Evolutionary conservation across 2,888 invertebrate species (phyloP), one percentile per base, ranked within the genome.

Genomic region (Smittia aterrima): DNA sequence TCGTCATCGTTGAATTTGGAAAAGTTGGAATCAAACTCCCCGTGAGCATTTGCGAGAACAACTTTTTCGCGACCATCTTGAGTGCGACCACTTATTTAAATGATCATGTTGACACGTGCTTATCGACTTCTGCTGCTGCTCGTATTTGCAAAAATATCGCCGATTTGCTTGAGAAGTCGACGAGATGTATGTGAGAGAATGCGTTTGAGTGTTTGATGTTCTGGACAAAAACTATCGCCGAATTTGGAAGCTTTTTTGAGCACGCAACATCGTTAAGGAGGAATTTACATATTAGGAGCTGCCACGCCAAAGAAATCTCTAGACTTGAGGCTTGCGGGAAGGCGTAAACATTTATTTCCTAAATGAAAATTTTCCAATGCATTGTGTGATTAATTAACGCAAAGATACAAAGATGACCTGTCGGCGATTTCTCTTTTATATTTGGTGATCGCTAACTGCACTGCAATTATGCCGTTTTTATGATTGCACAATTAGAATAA

Each of bases 61-160:
- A 47, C 4, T 3, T 18, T 3, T 9, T 16, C 58, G 58, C 58
- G 58, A 58, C 58, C 58, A 58, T 58, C 58, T 20, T 24, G 58
- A 58, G 58, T 58, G 18, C 18, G 53, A 16, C 58, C 58, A 58
- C 9, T 58, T 58, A 58, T 58, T 58, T 58, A 58, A 58, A 58
- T 58, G 20, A 58, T 58, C 24, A 47, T 16, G 47, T 47, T 9
- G 22, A 58, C 58, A 58, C 58, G 58, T 22, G 58, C 58, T 58
- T 22, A 47, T 32, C 32, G 32, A 32, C 32, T 32, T 3, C 47
- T 47, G n/a, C 16, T 47, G n/a, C 11, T 38, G 38, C 4, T 38
- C 38, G 38, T 38, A 47, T n/a, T 58, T 58, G 58, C 22, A 58
- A 58, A 58, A 58, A 58, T 20, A 22, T 20, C 22, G 7, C 47